Base-by-base conservation (phyloP, 2,113 vertebrate species). In the Madoqua kirkii region DNA sequence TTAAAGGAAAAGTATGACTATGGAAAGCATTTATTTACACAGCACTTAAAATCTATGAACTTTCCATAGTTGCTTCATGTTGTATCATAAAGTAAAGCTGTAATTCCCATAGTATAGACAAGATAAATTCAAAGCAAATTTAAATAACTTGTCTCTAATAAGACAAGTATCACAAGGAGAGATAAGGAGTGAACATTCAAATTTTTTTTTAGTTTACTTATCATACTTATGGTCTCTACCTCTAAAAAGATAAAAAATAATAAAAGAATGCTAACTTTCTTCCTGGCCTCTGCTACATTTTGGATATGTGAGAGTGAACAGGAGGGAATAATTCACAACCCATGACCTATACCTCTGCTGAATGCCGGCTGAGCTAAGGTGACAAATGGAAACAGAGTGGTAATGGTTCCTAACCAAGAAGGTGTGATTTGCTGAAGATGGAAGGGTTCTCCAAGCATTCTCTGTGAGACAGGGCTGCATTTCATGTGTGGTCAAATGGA, bases 381-480 rank as follows among this genome's bases (percentile, higher is more conserved):
- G 57, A 97, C 78, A 95, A 95, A 71, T 60, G 60, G 45, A 85
- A 92, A 89, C 89, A 89, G 40, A 93, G 92, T 76, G 48, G 76
- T 40, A 48, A 55, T 76, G 33, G 36, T 55, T 94, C 48, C 74
- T 92, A 76, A 43, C 17, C 67, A 94, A 60, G 27, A 87, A 84
- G 23, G 67, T 85, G 25, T 94, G 54, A 87, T 50, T 87, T 48
- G 85, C 71, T 90, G 76, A 78, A 87, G 81, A 64, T 92, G 27
- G 81, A 64, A 76, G 48, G 54, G 76, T 21, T 78, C 85, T 83
- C 33, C 67, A 48, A 60, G 81, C 48, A 82, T 76, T 50, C 74
- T 64, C 83, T 55, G 19, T 29, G 50, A 96, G 81, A 76, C 29
- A 78, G 2, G 19, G 43, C 45, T 71, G 62, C n/a, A 93, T 64